Conservation (phyloP, 1,140 invertebrate species). For the Lepeophtheirus salmonis region DNA sequence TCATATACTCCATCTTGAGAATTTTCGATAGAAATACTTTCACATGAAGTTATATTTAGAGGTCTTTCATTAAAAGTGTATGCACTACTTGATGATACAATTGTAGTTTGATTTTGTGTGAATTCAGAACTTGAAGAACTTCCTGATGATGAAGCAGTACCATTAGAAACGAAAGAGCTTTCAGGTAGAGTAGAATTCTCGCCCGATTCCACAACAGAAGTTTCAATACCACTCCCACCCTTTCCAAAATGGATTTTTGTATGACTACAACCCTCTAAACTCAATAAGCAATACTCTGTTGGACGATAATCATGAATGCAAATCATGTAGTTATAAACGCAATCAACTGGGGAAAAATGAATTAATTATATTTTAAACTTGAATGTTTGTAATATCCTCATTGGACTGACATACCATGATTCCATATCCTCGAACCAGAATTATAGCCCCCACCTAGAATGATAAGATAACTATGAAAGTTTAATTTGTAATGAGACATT, state of each 20-base stretch:
- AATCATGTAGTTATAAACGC: not conserved
- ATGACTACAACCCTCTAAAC: not conserved
- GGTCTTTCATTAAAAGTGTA: not conserved
- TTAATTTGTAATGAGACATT: too few species aligned
- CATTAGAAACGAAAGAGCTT: too few species aligned
- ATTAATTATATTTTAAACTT: too few species aligned
- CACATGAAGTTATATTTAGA: not conserved
- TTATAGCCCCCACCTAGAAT: too few species aligned
- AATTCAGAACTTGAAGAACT: not conserved
- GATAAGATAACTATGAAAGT: too few species aligned
- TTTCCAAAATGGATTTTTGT: not conserved
- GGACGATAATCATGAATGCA: not conserved
- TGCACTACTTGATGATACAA: not conserved
- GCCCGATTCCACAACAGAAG: too few species aligned
- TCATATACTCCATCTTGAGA: not conserved
- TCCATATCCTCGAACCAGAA: too few species aligned
- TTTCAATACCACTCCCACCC: too few species aligned
- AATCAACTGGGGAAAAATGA: too few species aligned
- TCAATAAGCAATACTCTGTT: not conserved
- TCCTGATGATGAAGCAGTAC: too few species aligned
- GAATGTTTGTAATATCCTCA: too few species aligned
- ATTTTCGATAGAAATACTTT: not conserved
- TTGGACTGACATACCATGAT: too few species aligned
- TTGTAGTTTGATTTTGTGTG: not conserved
- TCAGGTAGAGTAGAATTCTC: not conserved